Evolutionary conservation across 2,797 vertebrate species (phyloP), one percentile per base, ranked within the genome.

Genomic region (Octomys mimax): DNA sequence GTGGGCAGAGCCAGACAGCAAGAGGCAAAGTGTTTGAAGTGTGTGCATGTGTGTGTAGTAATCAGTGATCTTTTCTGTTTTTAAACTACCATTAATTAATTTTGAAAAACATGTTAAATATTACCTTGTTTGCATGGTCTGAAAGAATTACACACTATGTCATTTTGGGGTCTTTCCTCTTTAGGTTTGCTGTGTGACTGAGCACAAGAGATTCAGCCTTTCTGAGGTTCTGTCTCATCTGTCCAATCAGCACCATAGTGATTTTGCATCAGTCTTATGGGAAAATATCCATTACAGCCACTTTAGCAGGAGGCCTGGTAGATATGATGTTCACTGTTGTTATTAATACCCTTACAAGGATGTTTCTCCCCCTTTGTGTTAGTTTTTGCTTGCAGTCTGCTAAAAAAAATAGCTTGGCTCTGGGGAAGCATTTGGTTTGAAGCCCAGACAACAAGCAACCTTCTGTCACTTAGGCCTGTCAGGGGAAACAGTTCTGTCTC

Each of bases 181-280:
- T 64, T 18, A 16, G 12, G 18, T 64, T 57, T 22, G 18, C 68
- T 42, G 8, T 46, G 46, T 49, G 68, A 52, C 33, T 36, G 22
- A 0, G 36, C 46, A 22, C 8, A 59, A 52, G 31, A 0, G 9
- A 0, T 31, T 7, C 14, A 83, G 39, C 46, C 31, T 77, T 62
- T 70, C 49, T 21, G 39, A 80, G 57, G 21, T 49, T 49, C 31
- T 9, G 59, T 49, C 9, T 57, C 64, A 1, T 26, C 66, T 19
- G 14, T 13, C 33, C 18, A 31, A 28, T 16, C 28, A 19, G 5
- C 24, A 18, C 0, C 2, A 10, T 0, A 3, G 4, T 1, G 64
- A 22, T 0, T 12, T 14, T 12, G 22, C 13, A 0, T 3, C 0
- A 0, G n/a, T 21, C 5, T 36, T 1, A 3, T 2, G 31, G 79